Percentiles rank a stretch among this genome's conserved stretches.
Evolutionary conservation across 2,888 invertebrate species (phyloP).

Genomic region (Cynaeus angustus): DNA sequence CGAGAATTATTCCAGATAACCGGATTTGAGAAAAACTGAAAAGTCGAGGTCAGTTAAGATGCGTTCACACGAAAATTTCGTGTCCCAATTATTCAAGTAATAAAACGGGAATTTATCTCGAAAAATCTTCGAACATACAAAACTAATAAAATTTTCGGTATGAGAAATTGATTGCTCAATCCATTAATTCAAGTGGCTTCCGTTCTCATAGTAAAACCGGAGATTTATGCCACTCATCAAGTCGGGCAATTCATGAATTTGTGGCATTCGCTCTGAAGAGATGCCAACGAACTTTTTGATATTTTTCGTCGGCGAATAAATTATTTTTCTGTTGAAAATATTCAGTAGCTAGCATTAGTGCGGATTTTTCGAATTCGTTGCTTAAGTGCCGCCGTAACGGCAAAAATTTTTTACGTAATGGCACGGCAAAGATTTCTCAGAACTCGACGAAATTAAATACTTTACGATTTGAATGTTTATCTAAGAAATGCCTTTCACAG

Average conservation of each 20-base stretch:
- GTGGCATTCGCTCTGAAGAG: slow-evolving; percentile 38
- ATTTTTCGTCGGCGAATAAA: slow-evolving; percentile 40
- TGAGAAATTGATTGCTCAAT: slow-evolving; percentile 47
- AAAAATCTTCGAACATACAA: neutral
- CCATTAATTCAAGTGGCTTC: slow-evolving; percentile 48
- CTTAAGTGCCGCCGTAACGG: slow-evolving; percentile 38
- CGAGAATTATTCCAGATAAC: slow-evolving; percentile 28
- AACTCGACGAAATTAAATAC: slow-evolving; percentile 4
- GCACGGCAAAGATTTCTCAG: slow-evolving; percentile 8
- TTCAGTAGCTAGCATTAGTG: slow-evolving; percentile 39
- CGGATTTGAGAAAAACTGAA: slow-evolving; percentile 26
- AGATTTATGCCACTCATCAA: slow-evolving; percentile 45
- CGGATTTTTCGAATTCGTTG: slow-evolving; percentile 41
- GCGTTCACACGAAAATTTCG: neutral
- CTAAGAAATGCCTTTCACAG: slow-evolving; percentile 11
- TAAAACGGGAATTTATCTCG: too few relatives aligned
- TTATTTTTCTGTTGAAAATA: slow-evolving; percentile 31
- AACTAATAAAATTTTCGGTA: slow-evolving; percentile 33
- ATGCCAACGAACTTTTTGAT: slow-evolving; percentile 45
- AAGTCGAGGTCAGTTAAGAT: slow-evolving; percentile 11
- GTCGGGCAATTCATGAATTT: slow-evolving; percentile 44
- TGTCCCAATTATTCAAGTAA: too few relatives aligned
- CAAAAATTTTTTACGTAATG: slow-evolving; percentile 21
- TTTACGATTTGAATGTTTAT: slow-evolving; percentile 13
- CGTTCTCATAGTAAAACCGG: slow-evolving; percentile 48